phyloP scores from a whole-genome alignment of 2,797 vertebrate genomes.

The Megalops cyprinoides region DNA sequence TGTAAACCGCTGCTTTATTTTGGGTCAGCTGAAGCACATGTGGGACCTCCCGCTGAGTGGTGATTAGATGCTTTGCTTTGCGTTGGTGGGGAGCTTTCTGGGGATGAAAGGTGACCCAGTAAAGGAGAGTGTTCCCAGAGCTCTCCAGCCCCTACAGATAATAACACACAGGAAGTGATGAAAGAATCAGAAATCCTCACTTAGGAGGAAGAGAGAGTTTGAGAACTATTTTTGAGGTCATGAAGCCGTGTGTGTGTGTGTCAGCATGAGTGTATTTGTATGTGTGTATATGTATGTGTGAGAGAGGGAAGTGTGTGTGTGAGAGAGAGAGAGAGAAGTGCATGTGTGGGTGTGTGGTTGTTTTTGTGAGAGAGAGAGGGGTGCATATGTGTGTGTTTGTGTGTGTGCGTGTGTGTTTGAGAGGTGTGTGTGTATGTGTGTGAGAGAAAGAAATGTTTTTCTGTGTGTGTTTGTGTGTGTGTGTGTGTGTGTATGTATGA shows the following conservation, averaged over 20 bases:
- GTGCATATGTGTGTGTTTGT: neutral
- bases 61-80: constrained; percentile 16
- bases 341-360: neutral
- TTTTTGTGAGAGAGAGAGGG: neutral
- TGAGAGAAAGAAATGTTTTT: neutral
- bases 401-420: neutral
- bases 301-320: neutral
- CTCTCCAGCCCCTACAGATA: constrained; percentile 46
- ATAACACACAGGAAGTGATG: constrained; percentile 49
- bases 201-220: neutral
- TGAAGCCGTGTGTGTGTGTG: neutral
- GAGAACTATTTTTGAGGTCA: too few relatives aligned
- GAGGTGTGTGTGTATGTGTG: neutral
- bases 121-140: constrained; percentile 50
- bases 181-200: constrained; percentile 13
- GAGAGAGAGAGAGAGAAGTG: neutral
- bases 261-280: too few relatives aligned
- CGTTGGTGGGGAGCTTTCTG: constrained; percentile 31
- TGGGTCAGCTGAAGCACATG: neutral
- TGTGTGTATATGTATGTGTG: too few relatives aligned
- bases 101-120: constrained; percentile 54
- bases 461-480: neutral
- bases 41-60: neutral
- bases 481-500: neutral
- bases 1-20: constrained; percentile 21